phyloP scores from a whole-genome alignment of 1,140 invertebrate genomes.

The Philaenus spumarius region DNA sequence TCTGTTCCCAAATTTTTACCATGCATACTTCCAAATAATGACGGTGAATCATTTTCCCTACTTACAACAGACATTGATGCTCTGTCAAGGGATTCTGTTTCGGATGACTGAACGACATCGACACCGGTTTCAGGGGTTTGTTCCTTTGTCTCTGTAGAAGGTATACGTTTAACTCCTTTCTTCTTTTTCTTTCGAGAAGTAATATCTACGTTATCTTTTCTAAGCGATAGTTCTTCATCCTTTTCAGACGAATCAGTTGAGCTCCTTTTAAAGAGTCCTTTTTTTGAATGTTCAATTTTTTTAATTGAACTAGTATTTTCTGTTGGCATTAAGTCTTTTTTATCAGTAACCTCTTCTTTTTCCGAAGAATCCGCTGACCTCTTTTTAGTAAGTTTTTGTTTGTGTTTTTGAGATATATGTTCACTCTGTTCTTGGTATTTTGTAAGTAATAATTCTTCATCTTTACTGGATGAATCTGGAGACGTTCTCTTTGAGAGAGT shows the following conservation, averaged over 20 bases:
- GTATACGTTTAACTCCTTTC: slow-evolving; percentile 4
- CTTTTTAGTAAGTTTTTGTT: too few relatives aligned
- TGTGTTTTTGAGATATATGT: not conserved
- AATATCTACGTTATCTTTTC: slow-evolving; percentile 7
- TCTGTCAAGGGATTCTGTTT: slow-evolving; percentile 7
- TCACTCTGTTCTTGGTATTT: not conserved
- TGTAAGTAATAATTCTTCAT: slow-evolving; percentile 22
- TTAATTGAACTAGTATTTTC: too few relatives aligned
- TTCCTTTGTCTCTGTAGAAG: slow-evolving; percentile 10
- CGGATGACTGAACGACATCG: slow-evolving; percentile 14
- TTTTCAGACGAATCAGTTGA: slow-evolving; percentile 18
- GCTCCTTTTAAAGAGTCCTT: not conserved
- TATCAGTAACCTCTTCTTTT: too few relatives aligned
- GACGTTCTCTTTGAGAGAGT: slow-evolving; percentile 2
- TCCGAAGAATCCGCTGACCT: too few relatives aligned
- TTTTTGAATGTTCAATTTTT: too few relatives aligned
- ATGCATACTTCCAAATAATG: slow-evolving; percentile 11
- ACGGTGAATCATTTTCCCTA: not conserved
- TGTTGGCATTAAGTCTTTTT: too few relatives aligned
- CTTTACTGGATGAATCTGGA: slow-evolving; percentile 21
- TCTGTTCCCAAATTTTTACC: slow-evolving; percentile 9
- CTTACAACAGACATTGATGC: not conserved
- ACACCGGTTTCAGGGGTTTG: slow-evolving; percentile 9
- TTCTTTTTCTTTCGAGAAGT: slow-evolving; percentile 17
- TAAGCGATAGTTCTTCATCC: slow-evolving; percentile 10